Evolutionary conservation across 2,888 invertebrate species (phyloP).

Genomic region (Malthinus seriepunctatus): DNA sequence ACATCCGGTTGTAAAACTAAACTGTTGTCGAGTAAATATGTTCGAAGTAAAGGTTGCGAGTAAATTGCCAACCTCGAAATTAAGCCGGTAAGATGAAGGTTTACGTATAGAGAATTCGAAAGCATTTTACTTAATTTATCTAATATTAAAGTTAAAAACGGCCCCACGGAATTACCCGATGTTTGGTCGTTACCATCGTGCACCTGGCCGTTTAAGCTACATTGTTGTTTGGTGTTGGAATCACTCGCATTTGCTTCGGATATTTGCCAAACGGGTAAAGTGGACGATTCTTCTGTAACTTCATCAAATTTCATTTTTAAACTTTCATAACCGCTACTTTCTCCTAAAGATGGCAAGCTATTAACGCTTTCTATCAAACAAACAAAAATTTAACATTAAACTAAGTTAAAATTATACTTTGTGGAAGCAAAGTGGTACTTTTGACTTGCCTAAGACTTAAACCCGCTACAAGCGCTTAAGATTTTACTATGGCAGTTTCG

Average conservation of each 20-base stretch:
- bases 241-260: constrained; percentile 48
- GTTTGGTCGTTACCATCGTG: constrained; percentile 56
- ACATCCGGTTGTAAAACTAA: constrained; percentile 88
- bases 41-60: constrained; percentile 86
- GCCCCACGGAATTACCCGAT: constrained; percentile 61
- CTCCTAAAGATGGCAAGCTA: constrained; percentile 72
- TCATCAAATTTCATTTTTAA: constrained; percentile 64
- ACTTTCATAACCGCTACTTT: constrained; percentile 80
- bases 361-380: constrained; percentile 51
- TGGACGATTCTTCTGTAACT: constrained; percentile 40
- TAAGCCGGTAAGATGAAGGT: constrained; percentile 85
- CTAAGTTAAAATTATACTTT: background rate
- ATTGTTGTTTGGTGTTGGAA: constrained; percentile 23
- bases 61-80: constrained; percentile 84
- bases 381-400: constrained; percentile 6
- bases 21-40: constrained; percentile 84
- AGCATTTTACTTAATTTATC: constrained; percentile 82
- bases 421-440: too few relatives aligned
- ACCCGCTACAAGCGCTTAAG: too few relatives aligned
- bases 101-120: constrained; percentile 81
- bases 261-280: constrained; percentile 44
- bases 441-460: too few relatives aligned
- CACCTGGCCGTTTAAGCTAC: constrained; percentile 39
- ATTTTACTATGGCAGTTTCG: too few relatives aligned
- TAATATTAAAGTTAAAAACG: constrained; percentile 80